phyloP scores from a whole-genome alignment of 2,888 invertebrate species.

The Pachymerium ferrugineum region DNA sequence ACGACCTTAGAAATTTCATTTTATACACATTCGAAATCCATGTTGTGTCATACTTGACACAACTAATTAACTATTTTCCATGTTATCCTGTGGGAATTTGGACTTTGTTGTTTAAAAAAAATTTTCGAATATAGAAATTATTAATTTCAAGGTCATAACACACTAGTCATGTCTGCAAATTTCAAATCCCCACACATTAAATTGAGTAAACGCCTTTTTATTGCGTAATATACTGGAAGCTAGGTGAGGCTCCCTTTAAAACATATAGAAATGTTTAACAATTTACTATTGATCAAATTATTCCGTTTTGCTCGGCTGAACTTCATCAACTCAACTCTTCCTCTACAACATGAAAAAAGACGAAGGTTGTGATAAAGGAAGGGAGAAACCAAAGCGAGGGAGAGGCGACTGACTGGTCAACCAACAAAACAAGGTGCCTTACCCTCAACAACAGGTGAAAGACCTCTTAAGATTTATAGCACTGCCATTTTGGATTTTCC shows the following conservation, averaged over 20 bases:
- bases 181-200: no score
- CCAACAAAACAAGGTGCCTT: slow-evolving; percentile 14
- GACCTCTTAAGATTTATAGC: slow-evolving; percentile 14
- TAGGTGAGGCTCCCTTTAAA: neutral
- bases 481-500: neutral
- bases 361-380: neutral
- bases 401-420: neutral
- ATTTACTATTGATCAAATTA: neutral
- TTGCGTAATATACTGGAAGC: neutral
- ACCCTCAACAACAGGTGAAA: slow-evolving; percentile 14
- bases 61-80: no score
- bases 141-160: no score
- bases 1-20: no score
- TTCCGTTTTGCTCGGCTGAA: neutral
- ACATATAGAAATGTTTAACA: neutral
- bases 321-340: neutral
- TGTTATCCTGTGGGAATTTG: no score
- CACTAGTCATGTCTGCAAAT: no score
- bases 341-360: neutral
- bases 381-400: neutral
- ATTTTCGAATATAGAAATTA: no score
- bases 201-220: no score
- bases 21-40: no score
- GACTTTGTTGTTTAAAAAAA: no score
- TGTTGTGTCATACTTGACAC: no score